phyloP scores from a whole-genome alignment of 2,797 vertebrate genomes.

The Podarcis lilfordi region DNA sequence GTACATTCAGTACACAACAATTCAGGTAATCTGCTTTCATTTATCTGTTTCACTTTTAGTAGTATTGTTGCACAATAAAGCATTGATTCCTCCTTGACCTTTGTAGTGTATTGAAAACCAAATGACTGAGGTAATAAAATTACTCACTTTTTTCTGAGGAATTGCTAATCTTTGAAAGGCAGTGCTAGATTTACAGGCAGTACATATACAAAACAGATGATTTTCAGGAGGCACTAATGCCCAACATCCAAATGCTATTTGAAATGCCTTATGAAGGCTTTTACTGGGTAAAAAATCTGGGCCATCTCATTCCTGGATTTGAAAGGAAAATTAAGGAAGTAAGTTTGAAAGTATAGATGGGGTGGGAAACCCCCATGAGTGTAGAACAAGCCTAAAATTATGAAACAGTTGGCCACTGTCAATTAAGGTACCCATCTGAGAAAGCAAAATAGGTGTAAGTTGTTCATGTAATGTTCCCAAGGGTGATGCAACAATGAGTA shows the following conservation, averaged over 20 bases:
- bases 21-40: slow-evolving; percentile 6
- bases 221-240: background rate
- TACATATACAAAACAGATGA: slow-evolving; percentile 9
- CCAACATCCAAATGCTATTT: slow-evolving; percentile 14
- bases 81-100: slow-evolving; percentile 34
- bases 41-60: slow-evolving; percentile 11
- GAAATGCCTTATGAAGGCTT: background rate
- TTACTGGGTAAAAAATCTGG: background rate
- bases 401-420: background rate
- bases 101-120: slow-evolving; percentile 22
- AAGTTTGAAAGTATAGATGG: background rate
- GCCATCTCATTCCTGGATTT: background rate
- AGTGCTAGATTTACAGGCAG: background rate
- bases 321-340: background rate
- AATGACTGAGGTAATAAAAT: background rate
- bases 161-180: slow-evolving; percentile 26
- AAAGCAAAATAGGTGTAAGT: background rate
- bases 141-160: slow-evolving; percentile 26
- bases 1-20: background rate
- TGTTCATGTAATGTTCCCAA: background rate
- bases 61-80: background rate
- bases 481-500: background rate
- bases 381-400: background rate
- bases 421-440: background rate
- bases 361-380: background rate